A percentile compares a stretch with the other conserved stretches of the same genome.
Evolutionary conservation across 1,140 invertebrate species (phyloP).

Genomic region (Schlechtendalia chinensis): DNA sequence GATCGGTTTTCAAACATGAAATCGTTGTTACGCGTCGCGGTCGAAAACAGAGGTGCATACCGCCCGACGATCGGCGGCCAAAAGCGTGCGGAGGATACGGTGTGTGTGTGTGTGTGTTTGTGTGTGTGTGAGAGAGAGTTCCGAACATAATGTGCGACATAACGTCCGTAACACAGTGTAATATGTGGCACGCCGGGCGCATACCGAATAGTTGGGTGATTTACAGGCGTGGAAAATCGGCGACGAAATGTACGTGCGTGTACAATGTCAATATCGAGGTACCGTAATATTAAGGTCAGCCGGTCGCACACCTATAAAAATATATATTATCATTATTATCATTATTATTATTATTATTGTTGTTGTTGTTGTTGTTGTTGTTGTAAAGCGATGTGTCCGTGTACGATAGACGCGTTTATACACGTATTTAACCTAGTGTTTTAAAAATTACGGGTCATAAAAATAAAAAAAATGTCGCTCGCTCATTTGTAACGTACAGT

Average conservation of each 20-base stretch:
- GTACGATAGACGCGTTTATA: neutral
- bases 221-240: constrained; percentile 40
- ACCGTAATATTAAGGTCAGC: constrained; percentile 33
- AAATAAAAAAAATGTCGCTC: neutral
- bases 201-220: constrained; percentile 40
- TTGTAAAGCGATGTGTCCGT: neutral
- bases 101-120: no score
- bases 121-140: no score
- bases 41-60: no score
- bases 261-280: constrained; percentile 40
- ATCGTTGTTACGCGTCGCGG: no score
- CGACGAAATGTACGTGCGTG: neutral
- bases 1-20: no score
- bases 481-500: neutral
- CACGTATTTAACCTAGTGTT: no score
- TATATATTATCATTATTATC: neutral
- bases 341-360: neutral
- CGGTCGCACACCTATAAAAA: constrained; percentile 34
- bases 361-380: neutral
- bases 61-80: no score
- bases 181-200: constrained; percentile 1
- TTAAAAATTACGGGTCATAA: no score
- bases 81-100: no score
- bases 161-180: constrained; percentile 7
- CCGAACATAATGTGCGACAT: neutral